phyloP scores from a whole-genome alignment of 2,113 vertebrate species.

The Burhinus oedicnemus region DNA sequence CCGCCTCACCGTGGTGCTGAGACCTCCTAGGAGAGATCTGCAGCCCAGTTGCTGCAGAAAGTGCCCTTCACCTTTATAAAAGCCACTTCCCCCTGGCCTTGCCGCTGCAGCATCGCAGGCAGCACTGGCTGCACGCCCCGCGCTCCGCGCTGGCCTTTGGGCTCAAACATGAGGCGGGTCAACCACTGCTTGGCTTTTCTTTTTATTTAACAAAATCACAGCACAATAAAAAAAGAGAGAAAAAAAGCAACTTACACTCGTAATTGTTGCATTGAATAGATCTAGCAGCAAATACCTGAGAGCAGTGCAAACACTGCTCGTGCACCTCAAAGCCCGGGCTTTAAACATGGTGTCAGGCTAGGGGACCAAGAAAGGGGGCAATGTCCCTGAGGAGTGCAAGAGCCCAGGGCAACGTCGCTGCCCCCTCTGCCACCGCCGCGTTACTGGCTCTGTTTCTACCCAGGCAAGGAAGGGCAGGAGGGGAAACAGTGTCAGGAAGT shows the following conservation, averaged over 20 bases:
- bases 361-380: background rate
- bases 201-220: constrained; percentile 47
- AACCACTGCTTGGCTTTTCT: background rate
- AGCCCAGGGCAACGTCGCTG: background rate
- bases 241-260: background rate
- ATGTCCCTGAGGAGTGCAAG: background rate
- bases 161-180: background rate
- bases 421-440: fast-evolving
- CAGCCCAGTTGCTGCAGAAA: background rate
- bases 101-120: no score
- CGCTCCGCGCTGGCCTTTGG: fast-evolving
- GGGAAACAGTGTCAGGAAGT: background rate
- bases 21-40: background rate
- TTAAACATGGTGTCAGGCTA: background rate
- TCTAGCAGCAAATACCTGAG: constrained; percentile 26
- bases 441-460: background rate
- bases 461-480: background rate
- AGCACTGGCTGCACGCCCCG: background rate
- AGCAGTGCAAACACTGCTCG: fast-evolving
- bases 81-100: background rate
- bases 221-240: background rate
- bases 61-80: background rate
- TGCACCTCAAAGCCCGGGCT: background rate
- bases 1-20: fast-evolving
- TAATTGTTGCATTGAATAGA: background rate